These are phyloP conservation scores for Notolabrus celidotus DNA, from an alignment of 2,797 vertebrate genomes.

Conservation along the genomic window DNA sequence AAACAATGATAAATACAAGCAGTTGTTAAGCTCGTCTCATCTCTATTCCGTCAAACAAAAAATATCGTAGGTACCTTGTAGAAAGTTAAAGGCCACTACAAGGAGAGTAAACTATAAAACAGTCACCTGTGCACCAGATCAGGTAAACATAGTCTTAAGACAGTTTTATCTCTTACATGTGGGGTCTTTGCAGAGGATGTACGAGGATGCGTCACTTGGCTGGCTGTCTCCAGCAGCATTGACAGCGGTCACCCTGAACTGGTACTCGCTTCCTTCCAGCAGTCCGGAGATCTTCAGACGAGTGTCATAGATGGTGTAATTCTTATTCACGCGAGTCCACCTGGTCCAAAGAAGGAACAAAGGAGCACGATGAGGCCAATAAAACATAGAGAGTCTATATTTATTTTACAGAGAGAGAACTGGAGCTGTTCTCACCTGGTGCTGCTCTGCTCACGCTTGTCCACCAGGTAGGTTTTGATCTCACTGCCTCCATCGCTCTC, in stretches of 20 bases:
- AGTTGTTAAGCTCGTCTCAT: neutral
- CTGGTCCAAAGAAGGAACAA: constrained; percentile 73
- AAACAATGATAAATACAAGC: neutral
- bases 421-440: constrained; percentile 85
- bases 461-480: constrained; percentile 95
- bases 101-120: too few relatives aligned
- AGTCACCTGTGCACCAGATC: too few relatives aligned
- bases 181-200: constrained; percentile 95
- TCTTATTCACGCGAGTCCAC: constrained; percentile 98
- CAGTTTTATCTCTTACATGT: constrained; percentile 89
- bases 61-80: neutral
- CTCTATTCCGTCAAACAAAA: neutral
- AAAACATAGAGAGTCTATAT: neutral
- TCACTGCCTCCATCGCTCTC: constrained; percentile 97
- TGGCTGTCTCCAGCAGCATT: constrained; percentile 96
- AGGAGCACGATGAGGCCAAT: neutral
- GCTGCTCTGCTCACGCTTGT: constrained; percentile 97
- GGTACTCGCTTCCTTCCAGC: constrained; percentile 95
- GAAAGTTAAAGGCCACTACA: neutral
- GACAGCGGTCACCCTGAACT: constrained; percentile 96
- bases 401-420: fast-evolving
- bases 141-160: neutral
- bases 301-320: constrained; percentile 95
- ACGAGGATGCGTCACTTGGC: constrained; percentile 93
- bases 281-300: constrained; percentile 95